Evolutionary conservation across 2,113 vertebrate species (phyloP), one percentile per base, ranked within the genome.

Genomic region (Daubentonia madagascariensis): DNA sequence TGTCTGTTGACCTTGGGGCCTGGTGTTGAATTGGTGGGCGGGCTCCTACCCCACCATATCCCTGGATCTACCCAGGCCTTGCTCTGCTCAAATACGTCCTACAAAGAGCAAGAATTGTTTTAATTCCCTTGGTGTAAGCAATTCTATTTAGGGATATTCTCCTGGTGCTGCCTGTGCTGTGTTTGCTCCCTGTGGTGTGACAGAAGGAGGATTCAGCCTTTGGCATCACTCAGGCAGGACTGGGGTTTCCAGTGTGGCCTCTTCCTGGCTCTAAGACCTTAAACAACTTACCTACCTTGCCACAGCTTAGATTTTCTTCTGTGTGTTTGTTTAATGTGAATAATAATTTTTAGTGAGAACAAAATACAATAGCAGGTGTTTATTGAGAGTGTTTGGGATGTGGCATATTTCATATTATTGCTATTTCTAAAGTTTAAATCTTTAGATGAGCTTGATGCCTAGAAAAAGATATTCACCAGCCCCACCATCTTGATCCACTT

Each of bases 1-100:
- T 2, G 20, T 20, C 6, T 2, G 0, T 4, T 17, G 8, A 32
- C 9, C 3, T 3, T 3, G 10, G 32, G 0, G 0, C 14, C 45
- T 9, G 3, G 43, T 54, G 4, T 1, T 5, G 40, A 20, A 18
- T 48, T 17, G 25, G 23, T 5, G 25, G 25, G 59, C 59, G 28
- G 59, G 25, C 25, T n/a, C 67, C 35, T 6, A 5, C 54, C 20
- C 18, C 5, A 1, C 22, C 17, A 9, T 1, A 2, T 18, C 43
- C 68, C 32, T 6, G 4, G 37, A 43, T 23, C 59, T 43, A 6
- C 63, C 63, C 22, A 40, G 52, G 25, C 5, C 22, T 79, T 0
- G 0, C 32, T 35, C 14, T 70, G 3, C 32, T 85, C 17, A 32
- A 3, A 20, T 72, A 40, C 43, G 67, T 80, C 32, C 67, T 23